Evolutionary conservation across 2,797 vertebrate species (phyloP).

Genomic region (Sebastes trivittatus): DNA sequence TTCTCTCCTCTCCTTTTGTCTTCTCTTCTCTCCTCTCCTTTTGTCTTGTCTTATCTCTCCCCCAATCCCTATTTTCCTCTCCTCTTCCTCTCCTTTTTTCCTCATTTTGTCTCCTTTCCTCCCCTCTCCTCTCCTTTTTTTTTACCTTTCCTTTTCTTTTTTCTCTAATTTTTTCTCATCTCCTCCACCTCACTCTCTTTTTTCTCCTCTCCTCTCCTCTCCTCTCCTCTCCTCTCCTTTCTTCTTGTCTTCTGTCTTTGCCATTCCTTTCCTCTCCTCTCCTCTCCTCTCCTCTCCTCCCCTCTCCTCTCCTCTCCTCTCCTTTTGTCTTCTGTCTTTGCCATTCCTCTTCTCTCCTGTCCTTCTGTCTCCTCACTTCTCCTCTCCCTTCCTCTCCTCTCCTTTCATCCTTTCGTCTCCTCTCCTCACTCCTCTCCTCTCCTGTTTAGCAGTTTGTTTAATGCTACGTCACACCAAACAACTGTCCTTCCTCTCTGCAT

Average conservation of each 20-base stretch:
- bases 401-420: no score
- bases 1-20: no score
- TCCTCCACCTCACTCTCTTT: not conserved
- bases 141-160: no score
- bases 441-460: constrained; percentile 1
- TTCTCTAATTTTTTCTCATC: no score
- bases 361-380: not conserved
- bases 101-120: no score
- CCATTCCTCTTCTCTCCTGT: not conserved
- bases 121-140: no score
- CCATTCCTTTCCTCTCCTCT: not conserved
- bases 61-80: not conserved
- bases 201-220: no score
- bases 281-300: not conserved
- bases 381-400: not conserved
- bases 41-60: not conserved
- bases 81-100: no score
- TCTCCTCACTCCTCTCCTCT: not conserved
- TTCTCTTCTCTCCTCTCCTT: no score
- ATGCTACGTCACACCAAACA: constrained; percentile 8
- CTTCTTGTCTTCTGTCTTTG: no score
- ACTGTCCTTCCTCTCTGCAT: constrained; percentile 6
- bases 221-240: not conserved
- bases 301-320: not conserved
- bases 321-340: not conserved